These are phyloP conservation scores for Diploptera punctata DNA, from an alignment of 2,888 invertebrate genomes.

Conservation along the genomic window DNA sequence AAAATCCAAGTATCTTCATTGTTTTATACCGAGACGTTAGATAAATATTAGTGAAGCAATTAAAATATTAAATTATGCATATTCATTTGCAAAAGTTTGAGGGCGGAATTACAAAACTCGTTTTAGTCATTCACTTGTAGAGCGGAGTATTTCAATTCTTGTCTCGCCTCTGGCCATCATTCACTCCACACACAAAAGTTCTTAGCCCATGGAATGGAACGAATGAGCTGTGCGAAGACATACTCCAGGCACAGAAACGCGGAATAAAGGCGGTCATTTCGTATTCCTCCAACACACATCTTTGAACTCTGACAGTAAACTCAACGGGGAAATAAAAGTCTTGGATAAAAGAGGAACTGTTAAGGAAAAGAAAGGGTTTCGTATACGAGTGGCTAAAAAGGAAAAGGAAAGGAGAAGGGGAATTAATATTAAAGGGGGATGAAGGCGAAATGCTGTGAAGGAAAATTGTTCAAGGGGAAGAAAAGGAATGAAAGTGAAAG, in stretches of 20 bases:
- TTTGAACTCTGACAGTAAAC: conserved; percentile 37
- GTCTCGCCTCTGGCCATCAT: conserved; percentile 30
- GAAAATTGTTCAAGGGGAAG: too few species aligned
- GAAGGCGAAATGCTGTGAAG: too few species aligned
- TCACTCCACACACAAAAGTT: conserved; percentile 35
- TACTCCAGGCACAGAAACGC: neutral
- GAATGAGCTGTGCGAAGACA: neutral
- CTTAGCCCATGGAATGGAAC: neutral
- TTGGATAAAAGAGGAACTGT: conserved; percentile 18
- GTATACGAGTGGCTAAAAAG: neutral
- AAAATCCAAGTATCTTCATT: too few species aligned
- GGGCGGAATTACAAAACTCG: too few species aligned
- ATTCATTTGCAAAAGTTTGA: too few species aligned
- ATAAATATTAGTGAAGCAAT: too few species aligned
- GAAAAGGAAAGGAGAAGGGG: neutral
- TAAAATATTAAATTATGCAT: too few species aligned
- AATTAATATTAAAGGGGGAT: neutral
- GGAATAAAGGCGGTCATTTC: conserved; percentile 32
- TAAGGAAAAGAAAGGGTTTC: conserved; percentile 16
- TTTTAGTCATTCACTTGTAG: too few species aligned
- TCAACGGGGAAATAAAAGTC: conserved; percentile 32
- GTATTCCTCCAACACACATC: conserved; percentile 37
- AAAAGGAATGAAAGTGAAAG: too few species aligned
- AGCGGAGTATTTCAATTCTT: too few species aligned
- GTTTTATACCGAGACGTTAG: too few species aligned